phyloP scores from a whole-genome alignment of 2,797 vertebrate species.

The Helostoma temminkii region DNA sequence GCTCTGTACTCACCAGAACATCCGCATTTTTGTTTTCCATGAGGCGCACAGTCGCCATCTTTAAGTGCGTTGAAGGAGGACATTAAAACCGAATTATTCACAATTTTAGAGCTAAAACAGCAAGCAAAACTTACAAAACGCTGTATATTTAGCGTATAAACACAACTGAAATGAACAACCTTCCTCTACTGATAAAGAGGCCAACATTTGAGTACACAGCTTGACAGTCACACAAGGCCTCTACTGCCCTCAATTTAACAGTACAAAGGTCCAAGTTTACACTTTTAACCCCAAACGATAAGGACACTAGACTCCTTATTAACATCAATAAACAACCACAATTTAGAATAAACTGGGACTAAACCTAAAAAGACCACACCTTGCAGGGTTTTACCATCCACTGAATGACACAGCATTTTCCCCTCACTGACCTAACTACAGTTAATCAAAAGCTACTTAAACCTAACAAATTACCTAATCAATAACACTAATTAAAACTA shows the following conservation, averaged over 20 bases:
- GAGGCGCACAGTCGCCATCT: constrained; percentile 76
- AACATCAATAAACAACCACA: neutral
- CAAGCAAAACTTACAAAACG: accelerated
- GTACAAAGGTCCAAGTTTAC: neutral
- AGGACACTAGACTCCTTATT: accelerated
- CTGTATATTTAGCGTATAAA: no score
- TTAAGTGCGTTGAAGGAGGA: constrained; percentile 36
- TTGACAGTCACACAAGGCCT: constrained; percentile 35
- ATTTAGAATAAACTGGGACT: neutral
- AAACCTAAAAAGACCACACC: neutral
- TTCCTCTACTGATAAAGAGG: neutral
- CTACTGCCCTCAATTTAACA: neutral
- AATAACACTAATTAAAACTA: neutral
- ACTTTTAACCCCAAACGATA: accelerated
- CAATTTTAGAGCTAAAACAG: accelerated
- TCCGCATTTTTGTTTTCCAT: constrained; percentile 67
- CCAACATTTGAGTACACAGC: neutral
- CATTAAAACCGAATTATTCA: neutral
- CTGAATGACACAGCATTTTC: constrained; percentile 83
- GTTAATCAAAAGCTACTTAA: neutral
- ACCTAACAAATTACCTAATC: accelerated
- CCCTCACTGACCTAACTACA: neutral
- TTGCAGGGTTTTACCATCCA: neutral
- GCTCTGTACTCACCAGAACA: constrained; percentile 43
- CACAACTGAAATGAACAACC: accelerated